These are phyloP conservation scores for Thinocorus orbignyianus DNA, from an alignment of 2,113 vertebrate genomes.

Conservation along the genomic window DNA sequence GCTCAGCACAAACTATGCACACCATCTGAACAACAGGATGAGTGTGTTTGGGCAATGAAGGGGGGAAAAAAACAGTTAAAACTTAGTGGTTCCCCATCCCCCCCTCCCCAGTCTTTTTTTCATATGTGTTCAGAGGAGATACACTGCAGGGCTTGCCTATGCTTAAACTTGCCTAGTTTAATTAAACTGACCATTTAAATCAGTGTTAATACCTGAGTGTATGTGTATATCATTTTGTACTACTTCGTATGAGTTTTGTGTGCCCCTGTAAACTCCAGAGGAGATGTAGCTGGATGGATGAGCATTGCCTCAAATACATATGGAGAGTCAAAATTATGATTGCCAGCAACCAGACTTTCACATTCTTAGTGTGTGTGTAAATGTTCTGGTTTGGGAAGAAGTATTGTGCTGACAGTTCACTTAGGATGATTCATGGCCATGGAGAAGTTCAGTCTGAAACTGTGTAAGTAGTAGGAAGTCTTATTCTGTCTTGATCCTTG, in stretches of 20 bases:
- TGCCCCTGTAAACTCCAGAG: neutral
- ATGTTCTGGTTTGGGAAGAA: neutral
- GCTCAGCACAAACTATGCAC: neutral
- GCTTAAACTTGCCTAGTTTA: conserved; percentile 13
- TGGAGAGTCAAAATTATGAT: neutral
- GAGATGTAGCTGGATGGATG: neutral
- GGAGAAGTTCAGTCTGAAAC: neutral
- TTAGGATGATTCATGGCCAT: neutral
- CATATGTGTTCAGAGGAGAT: neutral
- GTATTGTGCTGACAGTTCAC: neutral
- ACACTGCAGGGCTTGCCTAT: neutral
- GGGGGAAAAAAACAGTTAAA: neutral
- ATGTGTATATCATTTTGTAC: neutral
- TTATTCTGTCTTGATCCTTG: neutral
- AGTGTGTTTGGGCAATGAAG: neutral
- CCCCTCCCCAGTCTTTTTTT: rapidly evolving
- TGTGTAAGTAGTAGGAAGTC: neutral
- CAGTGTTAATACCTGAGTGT: neutral
- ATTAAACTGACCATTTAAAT: neutral
- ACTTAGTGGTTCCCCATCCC: rapidly evolving
- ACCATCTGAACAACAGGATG: neutral
- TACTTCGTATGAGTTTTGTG: neutral
- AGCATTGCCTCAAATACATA: neutral
- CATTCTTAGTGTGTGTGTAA: neutral
- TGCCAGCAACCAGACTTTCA: neutral